phyloP scores from a whole-genome alignment of 2,888 invertebrate genomes.

The Drosophila kuntzei region DNA sequence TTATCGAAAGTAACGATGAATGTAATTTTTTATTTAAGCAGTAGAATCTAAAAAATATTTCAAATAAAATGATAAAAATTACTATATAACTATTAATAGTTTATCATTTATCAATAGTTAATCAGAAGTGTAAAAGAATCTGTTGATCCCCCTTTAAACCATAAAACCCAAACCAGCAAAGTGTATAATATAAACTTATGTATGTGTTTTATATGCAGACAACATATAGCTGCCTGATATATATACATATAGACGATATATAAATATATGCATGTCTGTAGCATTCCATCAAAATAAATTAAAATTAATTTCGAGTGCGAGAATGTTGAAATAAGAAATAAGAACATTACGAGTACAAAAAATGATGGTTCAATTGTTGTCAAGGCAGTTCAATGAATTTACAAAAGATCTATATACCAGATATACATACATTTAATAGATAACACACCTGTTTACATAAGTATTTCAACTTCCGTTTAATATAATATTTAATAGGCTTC shows the following conservation, averaged over 20 bases:
- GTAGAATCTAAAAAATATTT: neutral
- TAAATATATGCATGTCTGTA: slow-evolving; percentile 16
- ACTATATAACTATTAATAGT: neutral
- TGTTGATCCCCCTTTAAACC: neutral
- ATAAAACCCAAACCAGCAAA: neutral
- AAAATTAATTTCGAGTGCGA: slow-evolving; percentile 67
- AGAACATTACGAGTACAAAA: slow-evolving; percentile 33
- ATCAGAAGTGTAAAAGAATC: neutral
- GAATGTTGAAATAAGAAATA: slow-evolving; percentile 16
- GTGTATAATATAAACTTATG: neutral
- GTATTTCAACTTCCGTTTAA: slow-evolving; percentile 13
- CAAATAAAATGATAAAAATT: neutral
- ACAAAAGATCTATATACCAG: neutral
- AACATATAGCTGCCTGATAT: slow-evolving; percentile 17
- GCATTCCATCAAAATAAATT: slow-evolving; percentile 52
- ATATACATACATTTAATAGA: neutral
- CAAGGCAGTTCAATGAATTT: slow-evolving; percentile 13
- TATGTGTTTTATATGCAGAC: slow-evolving; percentile 16
- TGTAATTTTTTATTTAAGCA: too few species aligned
- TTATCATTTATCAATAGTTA: neutral
- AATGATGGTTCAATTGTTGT: slow-evolving; percentile 6
- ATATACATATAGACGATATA: slow-evolving; percentile 10
- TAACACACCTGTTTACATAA: neutral
- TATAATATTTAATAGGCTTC: slow-evolving; percentile 22
- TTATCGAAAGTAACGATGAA: too few species aligned